Evolutionary conservation across 1,140 invertebrate species (phyloP).

Genomic region (Diorhabda sublineata): DNA sequence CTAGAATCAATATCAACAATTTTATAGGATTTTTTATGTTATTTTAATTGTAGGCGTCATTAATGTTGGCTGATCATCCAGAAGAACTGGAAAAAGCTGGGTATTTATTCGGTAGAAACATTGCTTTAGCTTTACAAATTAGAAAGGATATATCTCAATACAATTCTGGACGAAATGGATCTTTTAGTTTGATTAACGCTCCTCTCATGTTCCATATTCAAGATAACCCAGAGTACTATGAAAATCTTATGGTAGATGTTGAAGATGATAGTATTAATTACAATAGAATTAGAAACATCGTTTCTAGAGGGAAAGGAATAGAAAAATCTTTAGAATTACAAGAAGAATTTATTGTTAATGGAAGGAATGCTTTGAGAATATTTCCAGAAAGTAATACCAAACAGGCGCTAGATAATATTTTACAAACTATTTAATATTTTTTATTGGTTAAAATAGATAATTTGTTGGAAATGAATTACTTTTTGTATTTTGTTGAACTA

Average conservation of each 20-base stretch:
- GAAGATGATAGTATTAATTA: conserved; percentile 70
- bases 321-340: conserved; percentile 68
- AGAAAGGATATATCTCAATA: conserved; percentile 49
- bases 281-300: conserved; percentile 50
- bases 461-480: too few relatives aligned
- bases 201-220: conserved; percentile 80
- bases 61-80: conserved; percentile 76
- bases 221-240: conserved; percentile 64
- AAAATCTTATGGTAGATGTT: conserved; percentile 65
- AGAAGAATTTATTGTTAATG: conserved; percentile 68
- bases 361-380: conserved; percentile 65
- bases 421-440: conserved; percentile 37
- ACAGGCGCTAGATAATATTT: conserved; percentile 70
- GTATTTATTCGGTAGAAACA: conserved; percentile 84
- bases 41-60: conserved; percentile 65
- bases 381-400: conserved; percentile 70
- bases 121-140: conserved; percentile 86
- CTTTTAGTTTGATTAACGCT: conserved; percentile 71
- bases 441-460: not conserved
- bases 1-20: not conserved
- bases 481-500: too few relatives aligned
- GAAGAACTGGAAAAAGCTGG: conserved; percentile 66
- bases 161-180: conserved; percentile 27
- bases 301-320: conserved; percentile 61
- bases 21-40: not conserved